Evolutionary conservation across 2,888 invertebrate genomes (phyloP).

Genomic region (Scelioninae gen. 2): DNA sequence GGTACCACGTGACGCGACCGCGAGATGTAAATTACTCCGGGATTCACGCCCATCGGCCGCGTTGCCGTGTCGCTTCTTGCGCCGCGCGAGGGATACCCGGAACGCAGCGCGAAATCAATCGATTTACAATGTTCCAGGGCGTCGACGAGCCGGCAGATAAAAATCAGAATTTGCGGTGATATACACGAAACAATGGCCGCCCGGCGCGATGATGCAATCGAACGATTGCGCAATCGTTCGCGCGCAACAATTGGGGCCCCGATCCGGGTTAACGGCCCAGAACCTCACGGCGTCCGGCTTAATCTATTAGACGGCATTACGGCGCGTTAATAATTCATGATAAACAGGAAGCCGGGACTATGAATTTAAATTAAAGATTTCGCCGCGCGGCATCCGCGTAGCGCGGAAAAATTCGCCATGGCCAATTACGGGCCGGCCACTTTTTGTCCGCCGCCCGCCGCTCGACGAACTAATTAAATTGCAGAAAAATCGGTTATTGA

Average conservation of each 20-base stretch:
- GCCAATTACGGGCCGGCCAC: no score
- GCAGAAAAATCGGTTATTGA: no score
- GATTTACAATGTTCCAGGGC: constrained; percentile 49
- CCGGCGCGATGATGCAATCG: constrained; percentile 33
- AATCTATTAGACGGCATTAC: constrained; percentile 51
- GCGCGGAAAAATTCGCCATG: no score
- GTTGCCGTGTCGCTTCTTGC: constrained; percentile 32
- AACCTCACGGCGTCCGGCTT: constrained; percentile 4
- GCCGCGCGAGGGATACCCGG: constrained; percentile 24
- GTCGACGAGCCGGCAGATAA: constrained; percentile 43
- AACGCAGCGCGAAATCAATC: constrained; percentile 48
- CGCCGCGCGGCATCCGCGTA: no score
- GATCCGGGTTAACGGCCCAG: constrained; percentile 35
- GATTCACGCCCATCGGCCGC: constrained; percentile 48
- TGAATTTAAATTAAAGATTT: no score
- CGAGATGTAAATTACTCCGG: constrained; percentile 53
- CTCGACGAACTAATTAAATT: no score
- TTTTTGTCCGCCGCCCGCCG: no score
- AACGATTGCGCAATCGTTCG: constrained; percentile 26
- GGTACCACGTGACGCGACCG: constrained; percentile 34
- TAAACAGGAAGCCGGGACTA: constrained; percentile 41
- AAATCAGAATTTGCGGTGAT: constrained; percentile 22
- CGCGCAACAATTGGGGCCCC: constrained; percentile 26
- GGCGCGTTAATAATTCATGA: constrained; percentile 54
- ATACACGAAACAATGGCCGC: constrained; percentile 32